These are phyloP conservation scores for Xerus rutilus DNA, from an alignment of 2,797 vertebrate species.

Conservation along the genomic window DNA sequence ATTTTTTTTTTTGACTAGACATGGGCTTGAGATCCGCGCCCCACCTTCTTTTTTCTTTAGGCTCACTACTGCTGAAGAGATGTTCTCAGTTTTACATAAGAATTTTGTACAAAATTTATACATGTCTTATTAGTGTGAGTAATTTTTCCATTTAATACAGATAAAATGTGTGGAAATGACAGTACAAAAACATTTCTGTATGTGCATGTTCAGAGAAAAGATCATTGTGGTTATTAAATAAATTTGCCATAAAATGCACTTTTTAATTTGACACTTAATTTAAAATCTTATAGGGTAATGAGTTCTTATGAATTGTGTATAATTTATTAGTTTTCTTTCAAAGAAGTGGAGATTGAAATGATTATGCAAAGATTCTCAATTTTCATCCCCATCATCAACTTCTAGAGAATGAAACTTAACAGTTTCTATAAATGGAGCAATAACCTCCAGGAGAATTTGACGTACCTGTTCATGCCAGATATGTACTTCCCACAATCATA, in stretches of 20 bases:
- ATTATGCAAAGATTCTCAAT: not conserved
- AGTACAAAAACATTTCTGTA: conserved; percentile 48
- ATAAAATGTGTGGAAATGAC: conserved; percentile 26
- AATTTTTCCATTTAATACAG: conserved; percentile 61
- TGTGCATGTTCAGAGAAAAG: conserved; percentile 1
- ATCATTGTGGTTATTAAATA: conserved; percentile 60
- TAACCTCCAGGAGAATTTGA: conserved; percentile 19
- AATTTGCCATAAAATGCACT: not conserved
- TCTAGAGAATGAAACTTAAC: not conserved
- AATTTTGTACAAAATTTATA: conserved; percentile 59
- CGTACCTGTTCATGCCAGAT: not conserved
- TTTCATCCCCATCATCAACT: conserved; percentile 30
- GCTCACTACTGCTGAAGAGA: conserved; percentile 17
- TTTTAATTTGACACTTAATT: conserved; percentile 62
- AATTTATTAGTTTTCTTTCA: conserved; percentile 67
- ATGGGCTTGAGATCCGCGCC: not conserved
- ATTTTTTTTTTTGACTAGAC: conserved; percentile 47
- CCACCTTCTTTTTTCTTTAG: not conserved
- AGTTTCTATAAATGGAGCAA: conserved; percentile 46
- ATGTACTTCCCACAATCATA: not conserved
- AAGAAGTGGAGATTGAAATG: not conserved
- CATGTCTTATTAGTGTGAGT: conserved; percentile 2
- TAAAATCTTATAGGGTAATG: conserved; percentile 13
- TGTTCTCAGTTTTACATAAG: conserved; percentile 69
- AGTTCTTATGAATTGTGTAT: conserved; percentile 47